Conservation (phyloP, 2,888 invertebrate species). For the Psylliodes chrysocephalus region DNA sequence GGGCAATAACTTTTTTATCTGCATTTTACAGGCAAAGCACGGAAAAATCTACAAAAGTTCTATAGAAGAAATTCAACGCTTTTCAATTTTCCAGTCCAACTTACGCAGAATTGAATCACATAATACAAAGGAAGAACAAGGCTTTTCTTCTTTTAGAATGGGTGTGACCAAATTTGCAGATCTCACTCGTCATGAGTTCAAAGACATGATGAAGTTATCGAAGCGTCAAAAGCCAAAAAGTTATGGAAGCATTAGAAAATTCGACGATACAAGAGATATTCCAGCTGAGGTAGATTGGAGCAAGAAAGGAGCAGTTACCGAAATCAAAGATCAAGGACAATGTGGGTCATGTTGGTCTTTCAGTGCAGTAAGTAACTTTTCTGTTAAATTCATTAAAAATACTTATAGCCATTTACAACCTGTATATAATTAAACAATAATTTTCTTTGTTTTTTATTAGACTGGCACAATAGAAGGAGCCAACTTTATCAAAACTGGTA, state of each 20-base stretch:
- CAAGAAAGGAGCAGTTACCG: conserved; percentile 44
- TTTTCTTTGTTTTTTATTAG: conserved; percentile 14
- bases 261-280: conserved; percentile 21
- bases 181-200: conserved; percentile 43
- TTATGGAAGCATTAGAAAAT: neutral
- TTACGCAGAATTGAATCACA: conserved; percentile 19
- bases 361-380: conserved; percentile 41
- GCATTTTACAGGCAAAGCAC: conserved; percentile 10
- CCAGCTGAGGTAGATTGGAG: conserved; percentile 48
- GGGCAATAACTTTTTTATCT: too few relatives aligned
- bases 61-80: conserved; percentile 24
- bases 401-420: neutral
- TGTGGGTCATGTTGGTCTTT: conserved; percentile 50
- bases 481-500: conserved; percentile 35
- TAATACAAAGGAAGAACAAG: conserved; percentile 23
- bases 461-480: conserved; percentile 43
- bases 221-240: neutral
- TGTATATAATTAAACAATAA: neutral
- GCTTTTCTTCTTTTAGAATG: conserved; percentile 14
- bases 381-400: neutral
- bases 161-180: conserved; percentile 45
- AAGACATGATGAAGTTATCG: conserved; percentile 11
- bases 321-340: conserved; percentile 45
- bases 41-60: conserved; percentile 11
- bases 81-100: conserved; percentile 19